Conservation (phyloP, 2,797 vertebrate species). For the Lates japonicus region DNA sequence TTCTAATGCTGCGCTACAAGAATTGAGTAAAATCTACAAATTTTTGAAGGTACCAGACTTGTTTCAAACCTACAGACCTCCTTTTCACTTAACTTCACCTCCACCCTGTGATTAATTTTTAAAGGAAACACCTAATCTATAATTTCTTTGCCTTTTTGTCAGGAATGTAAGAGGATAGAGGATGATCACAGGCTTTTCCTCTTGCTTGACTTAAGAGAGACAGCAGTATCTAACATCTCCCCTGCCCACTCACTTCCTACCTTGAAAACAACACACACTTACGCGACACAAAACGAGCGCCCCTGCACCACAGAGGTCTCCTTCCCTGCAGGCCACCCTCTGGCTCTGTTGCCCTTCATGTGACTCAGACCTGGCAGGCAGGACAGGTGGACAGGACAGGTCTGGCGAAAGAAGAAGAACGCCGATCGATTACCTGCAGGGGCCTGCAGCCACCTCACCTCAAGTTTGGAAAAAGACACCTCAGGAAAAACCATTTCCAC, state of each 20-base stretch:
- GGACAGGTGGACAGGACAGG: slow-evolving; percentile 69
- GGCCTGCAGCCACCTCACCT: slow-evolving; percentile 49
- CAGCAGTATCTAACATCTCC: slow-evolving; percentile 22
- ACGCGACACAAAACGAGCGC: background rate
- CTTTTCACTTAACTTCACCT: background rate
- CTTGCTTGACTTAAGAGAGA: slow-evolving; percentile 8
- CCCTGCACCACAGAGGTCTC: slow-evolving; percentile 28
- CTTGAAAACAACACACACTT: slow-evolving; percentile 20
- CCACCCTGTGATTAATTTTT: slow-evolving; percentile 11
- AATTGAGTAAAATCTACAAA: too few species aligned
- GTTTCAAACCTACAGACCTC: background rate
- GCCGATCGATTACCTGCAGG: slow-evolving; percentile 69
- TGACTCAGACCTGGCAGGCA: slow-evolving; percentile 54
- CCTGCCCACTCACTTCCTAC: background rate
- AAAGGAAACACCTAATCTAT: slow-evolving; percentile 1
- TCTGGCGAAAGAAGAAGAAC: slow-evolving; percentile 51
- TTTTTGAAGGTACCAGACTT: background rate
- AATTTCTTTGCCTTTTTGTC: slow-evolving; percentile 9
- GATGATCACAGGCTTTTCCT: slow-evolving; percentile 1
- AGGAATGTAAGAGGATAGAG: slow-evolving; percentile 7
- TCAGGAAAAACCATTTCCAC: slow-evolving; percentile 51
- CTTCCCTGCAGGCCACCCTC: slow-evolving; percentile 62
- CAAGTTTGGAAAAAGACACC: slow-evolving; percentile 25
- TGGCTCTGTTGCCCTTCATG: slow-evolving; percentile 61
- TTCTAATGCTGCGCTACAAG: background rate